Evolutionary conservation across 2,113 vertebrate genomes (phyloP).

Genomic region (Leucosticte australis): DNA sequence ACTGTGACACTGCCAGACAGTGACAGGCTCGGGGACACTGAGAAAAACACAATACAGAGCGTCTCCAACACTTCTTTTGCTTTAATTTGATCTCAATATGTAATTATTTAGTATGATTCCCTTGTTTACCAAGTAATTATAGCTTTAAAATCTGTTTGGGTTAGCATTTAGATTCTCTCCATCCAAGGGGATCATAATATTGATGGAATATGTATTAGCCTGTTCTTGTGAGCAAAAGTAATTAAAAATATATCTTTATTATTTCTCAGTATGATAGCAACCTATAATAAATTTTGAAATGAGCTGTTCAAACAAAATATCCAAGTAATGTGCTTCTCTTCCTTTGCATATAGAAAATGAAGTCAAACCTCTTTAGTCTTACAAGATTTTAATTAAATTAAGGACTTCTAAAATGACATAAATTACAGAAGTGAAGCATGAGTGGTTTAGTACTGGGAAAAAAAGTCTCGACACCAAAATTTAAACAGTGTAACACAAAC

Average conservation of each 20-base stretch:
- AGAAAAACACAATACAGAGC: constrained; percentile 24
- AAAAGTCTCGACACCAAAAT: constrained; percentile 8
- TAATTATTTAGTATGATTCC: constrained; percentile 76
- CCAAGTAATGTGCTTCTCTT: constrained; percentile 53
- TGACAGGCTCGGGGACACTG: constrained; percentile 13
- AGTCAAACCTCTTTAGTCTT: constrained; percentile 65
- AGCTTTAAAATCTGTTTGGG: constrained; percentile 79
- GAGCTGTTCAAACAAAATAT: constrained; percentile 76
- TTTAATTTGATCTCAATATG: constrained; percentile 69
- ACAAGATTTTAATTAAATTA: constrained; percentile 68
- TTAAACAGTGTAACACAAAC: constrained; percentile 1
- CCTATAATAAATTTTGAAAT: constrained; percentile 75
- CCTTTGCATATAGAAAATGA: constrained; percentile 49
- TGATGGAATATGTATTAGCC: constrained; percentile 79
- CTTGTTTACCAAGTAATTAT: constrained; percentile 80
- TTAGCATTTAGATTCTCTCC: constrained; percentile 75
- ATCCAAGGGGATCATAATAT: constrained; percentile 78
- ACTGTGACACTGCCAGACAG: neutral
- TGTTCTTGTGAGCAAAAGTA: constrained; percentile 76
- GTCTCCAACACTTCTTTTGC: neutral
- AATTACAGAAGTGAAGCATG: constrained; percentile 32
- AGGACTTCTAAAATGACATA: constrained; percentile 37
- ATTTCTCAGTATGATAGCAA: constrained; percentile 77
- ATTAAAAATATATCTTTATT: constrained; percentile 81
- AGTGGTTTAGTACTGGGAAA: constrained; percentile 13